These are phyloP conservation scores for Catharus minimus DNA, from an alignment of 2,113 vertebrate genomes.

Conservation along the genomic window DNA sequence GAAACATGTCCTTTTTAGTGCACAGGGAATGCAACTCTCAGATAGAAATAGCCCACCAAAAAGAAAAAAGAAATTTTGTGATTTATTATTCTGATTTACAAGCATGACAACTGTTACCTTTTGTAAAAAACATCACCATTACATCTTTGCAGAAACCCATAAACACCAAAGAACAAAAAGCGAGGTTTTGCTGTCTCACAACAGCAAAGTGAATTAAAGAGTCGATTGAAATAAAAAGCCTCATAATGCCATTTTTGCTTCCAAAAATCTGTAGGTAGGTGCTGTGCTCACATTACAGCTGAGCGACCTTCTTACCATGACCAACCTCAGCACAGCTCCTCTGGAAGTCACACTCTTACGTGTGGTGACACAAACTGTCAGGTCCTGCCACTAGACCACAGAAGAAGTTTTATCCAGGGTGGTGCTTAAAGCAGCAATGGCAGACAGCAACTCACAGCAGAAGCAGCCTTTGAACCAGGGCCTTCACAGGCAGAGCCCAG, in stretches of 20 bases:
- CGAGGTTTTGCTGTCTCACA: neutral
- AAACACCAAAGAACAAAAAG: neutral
- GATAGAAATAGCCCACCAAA: slow-evolving; percentile 14
- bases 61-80: neutral
- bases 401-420: neutral
- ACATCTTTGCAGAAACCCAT: neutral
- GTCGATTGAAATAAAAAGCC: neutral
- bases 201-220: neutral
- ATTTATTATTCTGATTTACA: slow-evolving; percentile 49
- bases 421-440: neutral
- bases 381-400: neutral
- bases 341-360: rapidly evolving
- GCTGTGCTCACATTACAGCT: neutral
- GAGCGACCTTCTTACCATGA: neutral
- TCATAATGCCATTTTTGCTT: neutral
- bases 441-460: neutral
- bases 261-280: neutral
- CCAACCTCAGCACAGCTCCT: neutral
- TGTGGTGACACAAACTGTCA: neutral
- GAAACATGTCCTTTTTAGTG: slow-evolving; percentile 42
- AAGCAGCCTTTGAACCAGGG: neutral
- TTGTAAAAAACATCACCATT: neutral
- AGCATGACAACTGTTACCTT: neutral
- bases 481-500: neutral
- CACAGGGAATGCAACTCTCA: slow-evolving; percentile 22